phyloP scores from a whole-genome alignment of 2,113 vertebrate species.

The Bothrops jararaca region DNA sequence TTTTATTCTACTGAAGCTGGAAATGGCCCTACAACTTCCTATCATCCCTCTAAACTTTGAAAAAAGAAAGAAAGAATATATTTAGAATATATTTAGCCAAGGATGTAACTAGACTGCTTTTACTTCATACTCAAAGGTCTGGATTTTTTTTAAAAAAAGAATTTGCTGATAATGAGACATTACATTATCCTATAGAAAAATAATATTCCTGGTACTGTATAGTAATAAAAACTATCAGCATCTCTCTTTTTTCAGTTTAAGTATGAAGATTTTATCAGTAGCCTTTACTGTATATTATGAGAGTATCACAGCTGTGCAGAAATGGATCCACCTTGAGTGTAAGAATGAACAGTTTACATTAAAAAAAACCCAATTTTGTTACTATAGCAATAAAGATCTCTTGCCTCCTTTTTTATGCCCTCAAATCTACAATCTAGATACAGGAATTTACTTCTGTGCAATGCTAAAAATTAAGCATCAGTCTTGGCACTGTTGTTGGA shows the following conservation, averaged over 20 bases:
- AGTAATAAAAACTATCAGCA: slow-evolving; percentile 63
- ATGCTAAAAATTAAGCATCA: slow-evolving; percentile 66
- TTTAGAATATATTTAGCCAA: slow-evolving; percentile 47
- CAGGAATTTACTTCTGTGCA: slow-evolving; percentile 63
- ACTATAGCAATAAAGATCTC: slow-evolving; percentile 59
- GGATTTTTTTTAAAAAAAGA: slow-evolving; percentile 54
- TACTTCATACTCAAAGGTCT: slow-evolving; percentile 53
- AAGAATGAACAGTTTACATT: slow-evolving; percentile 59
- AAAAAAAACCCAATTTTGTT: slow-evolving; percentile 41
- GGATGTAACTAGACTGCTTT: slow-evolving; percentile 52
- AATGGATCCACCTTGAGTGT: slow-evolving; percentile 52
- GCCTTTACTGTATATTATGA: slow-evolving; percentile 64
- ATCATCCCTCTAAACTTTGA: slow-evolving; percentile 51
- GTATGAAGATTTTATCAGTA: slow-evolving; percentile 62
- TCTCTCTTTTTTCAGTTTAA: slow-evolving; percentile 59
- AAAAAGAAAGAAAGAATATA: slow-evolving; percentile 49
- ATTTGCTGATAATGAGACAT: slow-evolving; percentile 65
- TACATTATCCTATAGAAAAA: slow-evolving; percentile 71
- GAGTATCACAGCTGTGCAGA: slow-evolving; percentile 61
- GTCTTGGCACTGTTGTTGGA: slow-evolving; percentile 74
- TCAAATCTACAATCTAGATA: slow-evolving; percentile 63
- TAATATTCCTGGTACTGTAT: slow-evolving; percentile 63
- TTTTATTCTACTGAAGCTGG: slow-evolving; percentile 45
- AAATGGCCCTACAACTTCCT: slow-evolving; percentile 43
- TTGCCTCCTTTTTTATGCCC: slow-evolving; percentile 58